phyloP scores from a whole-genome alignment of 1,140 invertebrate species.

The Euglossa dilemma region DNA sequence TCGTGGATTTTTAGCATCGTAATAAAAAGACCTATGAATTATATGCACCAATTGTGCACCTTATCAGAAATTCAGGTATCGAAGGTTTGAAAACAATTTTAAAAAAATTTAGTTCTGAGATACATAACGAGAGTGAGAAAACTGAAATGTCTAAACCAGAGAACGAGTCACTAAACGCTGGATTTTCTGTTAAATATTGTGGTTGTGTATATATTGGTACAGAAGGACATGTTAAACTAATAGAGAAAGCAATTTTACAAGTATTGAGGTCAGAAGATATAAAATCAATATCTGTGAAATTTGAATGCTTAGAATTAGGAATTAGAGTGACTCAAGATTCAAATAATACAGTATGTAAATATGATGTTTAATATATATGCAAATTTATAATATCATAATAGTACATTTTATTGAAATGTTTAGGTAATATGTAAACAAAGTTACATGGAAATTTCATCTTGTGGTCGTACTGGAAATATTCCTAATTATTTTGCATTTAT shows the following conservation, averaged over 20 bases:
- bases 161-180: constrained; percentile 69
- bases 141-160: constrained; percentile 27
- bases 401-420: constrained; percentile 46
- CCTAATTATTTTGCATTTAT: constrained; percentile 86
- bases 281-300: constrained; percentile 76
- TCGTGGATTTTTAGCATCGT: constrained; percentile 65
- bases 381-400: neutral
- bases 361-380: constrained; percentile 26
- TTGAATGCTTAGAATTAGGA: constrained; percentile 83
- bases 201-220: constrained; percentile 80
- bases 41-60: constrained; percentile 75
- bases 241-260: constrained; percentile 81
- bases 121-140: constrained; percentile 28
- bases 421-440: constrained; percentile 83
- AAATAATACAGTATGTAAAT: constrained; percentile 69
- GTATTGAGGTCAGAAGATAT: constrained; percentile 72
- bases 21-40: constrained; percentile 72
- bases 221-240: constrained; percentile 83
- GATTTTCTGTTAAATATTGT: constrained; percentile 80
- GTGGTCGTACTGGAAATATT: constrained; percentile 83
- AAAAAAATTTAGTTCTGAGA: constrained; percentile 48
- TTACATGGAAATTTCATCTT: constrained; percentile 87
- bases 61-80: constrained; percentile 73
- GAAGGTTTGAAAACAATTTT: constrained; percentile 69
- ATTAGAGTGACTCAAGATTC: constrained; percentile 78